Percentiles rank a stretch among this genome's conserved stretches.
These are phyloP conservation scores for Pristionchus exspectatus DNA, from an alignment of 2,888 invertebrate species.

Conservation along the genomic window DNA sequence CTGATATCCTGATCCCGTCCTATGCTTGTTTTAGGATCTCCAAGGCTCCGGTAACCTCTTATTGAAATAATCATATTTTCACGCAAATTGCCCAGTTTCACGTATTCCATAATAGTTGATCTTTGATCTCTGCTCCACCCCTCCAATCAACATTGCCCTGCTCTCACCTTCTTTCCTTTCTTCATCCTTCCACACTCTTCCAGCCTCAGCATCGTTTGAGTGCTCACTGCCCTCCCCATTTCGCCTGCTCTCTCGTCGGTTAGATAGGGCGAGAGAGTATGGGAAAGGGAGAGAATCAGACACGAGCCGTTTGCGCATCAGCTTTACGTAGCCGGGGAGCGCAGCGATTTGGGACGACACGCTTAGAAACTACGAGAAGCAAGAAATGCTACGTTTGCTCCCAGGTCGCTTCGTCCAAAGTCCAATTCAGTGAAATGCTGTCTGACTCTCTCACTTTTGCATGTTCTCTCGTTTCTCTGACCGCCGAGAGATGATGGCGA, in stretches of 20 bases:
- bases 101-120: neutral
- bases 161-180: neutral
- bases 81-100: neutral
- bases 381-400: neutral
- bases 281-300: neutral
- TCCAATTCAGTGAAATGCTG: neutral
- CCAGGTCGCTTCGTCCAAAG: neutral
- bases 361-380: slow-evolving; percentile 27
- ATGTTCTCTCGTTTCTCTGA: neutral
- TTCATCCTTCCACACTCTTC: neutral
- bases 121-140: neutral
- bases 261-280: neutral
- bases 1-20: neutral
- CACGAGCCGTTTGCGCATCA: neutral
- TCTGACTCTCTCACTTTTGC: neutral
- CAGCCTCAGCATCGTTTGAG: neutral
- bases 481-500: neutral
- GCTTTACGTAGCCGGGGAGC: neutral
- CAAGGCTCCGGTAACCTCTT: neutral
- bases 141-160: neutral
- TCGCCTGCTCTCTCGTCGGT: neutral
- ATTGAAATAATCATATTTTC: neutral
- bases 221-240: neutral
- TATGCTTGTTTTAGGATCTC: neutral
- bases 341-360: neutral